These are phyloP conservation scores for Tribolium freemani DNA, from an alignment of 2,888 invertebrate genomes.

Conservation along the genomic window DNA sequence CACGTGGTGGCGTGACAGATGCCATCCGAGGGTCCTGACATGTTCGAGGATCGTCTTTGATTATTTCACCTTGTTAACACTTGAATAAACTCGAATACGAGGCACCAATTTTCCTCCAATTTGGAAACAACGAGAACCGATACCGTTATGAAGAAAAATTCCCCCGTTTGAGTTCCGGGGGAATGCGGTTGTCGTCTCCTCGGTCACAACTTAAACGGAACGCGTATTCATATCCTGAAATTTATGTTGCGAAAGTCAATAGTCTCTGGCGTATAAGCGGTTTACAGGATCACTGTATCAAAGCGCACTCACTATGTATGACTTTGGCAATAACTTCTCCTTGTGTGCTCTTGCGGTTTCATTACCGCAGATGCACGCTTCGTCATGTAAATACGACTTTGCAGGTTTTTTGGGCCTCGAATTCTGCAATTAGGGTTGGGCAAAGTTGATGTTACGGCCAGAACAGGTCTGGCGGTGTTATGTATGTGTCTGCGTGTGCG, in stretches of 20 bases:
- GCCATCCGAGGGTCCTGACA: constrained; percentile 16
- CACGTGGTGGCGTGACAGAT: constrained; percentile 35
- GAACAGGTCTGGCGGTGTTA: constrained; percentile 20
- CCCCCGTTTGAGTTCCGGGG: constrained; percentile 1
- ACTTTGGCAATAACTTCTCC: constrained; percentile 43
- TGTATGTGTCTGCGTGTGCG: constrained; percentile 42
- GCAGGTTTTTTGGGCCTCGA: constrained; percentile 18
- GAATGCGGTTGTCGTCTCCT: constrained; percentile 27
- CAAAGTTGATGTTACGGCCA: constrained; percentile 15
- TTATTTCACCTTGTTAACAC: constrained; percentile 25
- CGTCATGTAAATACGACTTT: constrained; percentile 34
- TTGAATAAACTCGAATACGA: constrained; percentile 23
- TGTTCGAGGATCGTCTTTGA: not conserved
- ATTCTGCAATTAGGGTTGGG: constrained; percentile 36
- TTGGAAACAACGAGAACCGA: constrained; percentile 25
- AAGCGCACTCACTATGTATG: constrained; percentile 38
- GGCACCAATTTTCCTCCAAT: constrained; percentile 21
- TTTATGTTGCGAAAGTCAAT: constrained; percentile 45
- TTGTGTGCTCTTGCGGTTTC: constrained; percentile 43
- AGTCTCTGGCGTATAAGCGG: constrained; percentile 42
- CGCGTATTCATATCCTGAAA: constrained; percentile 41
- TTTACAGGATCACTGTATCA: constrained; percentile 42
- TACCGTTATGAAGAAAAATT: constrained; percentile 24
- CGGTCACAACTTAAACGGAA: constrained; percentile 38
- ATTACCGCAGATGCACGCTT: constrained; percentile 40